These are phyloP conservation scores for Mechanitis mazaeus DNA, from an alignment of 2,888 invertebrate genomes.

Conservation along the genomic window DNA sequence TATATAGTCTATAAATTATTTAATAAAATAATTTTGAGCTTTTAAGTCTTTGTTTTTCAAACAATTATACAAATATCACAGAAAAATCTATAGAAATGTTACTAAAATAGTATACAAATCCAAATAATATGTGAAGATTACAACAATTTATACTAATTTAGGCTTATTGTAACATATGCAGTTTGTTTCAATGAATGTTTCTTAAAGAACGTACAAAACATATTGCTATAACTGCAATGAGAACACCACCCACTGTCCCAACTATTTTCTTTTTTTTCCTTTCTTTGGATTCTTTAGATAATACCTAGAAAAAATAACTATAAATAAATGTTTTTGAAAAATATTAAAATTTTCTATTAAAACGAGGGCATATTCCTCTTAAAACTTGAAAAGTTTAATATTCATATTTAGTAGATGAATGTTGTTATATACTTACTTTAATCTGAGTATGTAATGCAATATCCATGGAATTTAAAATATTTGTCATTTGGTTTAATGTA, in stretches of 20 bases:
- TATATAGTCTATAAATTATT: too few species aligned
- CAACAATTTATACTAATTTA: too few species aligned
- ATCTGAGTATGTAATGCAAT: constrained; percentile 53
- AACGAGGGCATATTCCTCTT: too few species aligned
- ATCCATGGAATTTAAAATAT: constrained; percentile 62
- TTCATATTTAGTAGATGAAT: too few species aligned
- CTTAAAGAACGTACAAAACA: constrained; percentile 58
- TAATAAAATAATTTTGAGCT: too few species aligned
- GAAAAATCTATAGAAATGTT: too few species aligned
- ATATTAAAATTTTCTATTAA: background rate
- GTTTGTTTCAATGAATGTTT: constrained; percentile 34
- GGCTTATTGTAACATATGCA: background rate
- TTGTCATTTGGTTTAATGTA: constrained; percentile 57
- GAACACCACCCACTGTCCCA: constrained; percentile 56
- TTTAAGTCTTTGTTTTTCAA: too few species aligned
- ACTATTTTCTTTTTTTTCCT: constrained; percentile 57
- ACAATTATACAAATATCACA: too few species aligned
- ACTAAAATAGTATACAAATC: too few species aligned
- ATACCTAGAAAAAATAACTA: constrained; percentile 23
- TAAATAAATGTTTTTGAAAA: constrained; percentile 13
- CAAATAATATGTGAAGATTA: too few species aligned
- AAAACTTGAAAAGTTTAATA: too few species aligned
- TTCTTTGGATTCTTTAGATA: constrained; percentile 33
- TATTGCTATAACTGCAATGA: constrained; percentile 49
- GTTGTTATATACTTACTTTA: constrained; percentile 44